A percentile compares a stretch with the other conserved stretches of the same genome.
Conservation (phyloP, 2,113 vertebrate genomes). For the Gymnobelideus leadbeateri region DNA sequence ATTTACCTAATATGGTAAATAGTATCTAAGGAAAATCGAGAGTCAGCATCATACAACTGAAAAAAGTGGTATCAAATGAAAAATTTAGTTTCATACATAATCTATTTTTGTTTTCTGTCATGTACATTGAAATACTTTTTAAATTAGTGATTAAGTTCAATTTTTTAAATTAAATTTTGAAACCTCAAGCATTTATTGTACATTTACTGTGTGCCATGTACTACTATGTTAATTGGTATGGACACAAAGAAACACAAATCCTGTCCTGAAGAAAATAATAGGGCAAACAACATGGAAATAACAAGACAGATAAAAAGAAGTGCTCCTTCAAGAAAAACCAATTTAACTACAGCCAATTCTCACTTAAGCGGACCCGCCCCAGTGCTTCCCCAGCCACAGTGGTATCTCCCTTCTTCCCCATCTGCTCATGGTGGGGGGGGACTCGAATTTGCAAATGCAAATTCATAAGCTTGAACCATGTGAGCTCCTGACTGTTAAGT, state of each 20-base stretch:
- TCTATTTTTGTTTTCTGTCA: too few relatives aligned
- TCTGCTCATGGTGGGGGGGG: not conserved
- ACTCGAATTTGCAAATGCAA: not conserved
- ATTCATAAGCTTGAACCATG: not conserved
- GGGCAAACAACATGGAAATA: not conserved
- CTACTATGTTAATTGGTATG: not conserved
- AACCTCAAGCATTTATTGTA: not conserved
- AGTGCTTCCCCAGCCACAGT: accelerated
- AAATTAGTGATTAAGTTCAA: not conserved
- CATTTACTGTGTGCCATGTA: not conserved
- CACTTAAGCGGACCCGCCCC: not conserved
- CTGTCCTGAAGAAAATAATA: not conserved
- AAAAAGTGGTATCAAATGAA: too few relatives aligned
- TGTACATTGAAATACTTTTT: not conserved
- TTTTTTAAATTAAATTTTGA: not conserved
- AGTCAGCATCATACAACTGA: too few relatives aligned
- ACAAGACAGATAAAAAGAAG: not conserved
- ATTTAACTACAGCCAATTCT: not conserved
- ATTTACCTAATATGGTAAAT: too few relatives aligned
- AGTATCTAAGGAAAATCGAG: too few relatives aligned
- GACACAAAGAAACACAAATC: not conserved
- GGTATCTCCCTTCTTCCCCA: not conserved
- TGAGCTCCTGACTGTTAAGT: not conserved
- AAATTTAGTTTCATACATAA: too few relatives aligned
- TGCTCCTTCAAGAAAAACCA: not conserved